phyloP scores from a whole-genome alignment of 2,888 invertebrate genomes.

The Xanthia icteritia region DNA sequence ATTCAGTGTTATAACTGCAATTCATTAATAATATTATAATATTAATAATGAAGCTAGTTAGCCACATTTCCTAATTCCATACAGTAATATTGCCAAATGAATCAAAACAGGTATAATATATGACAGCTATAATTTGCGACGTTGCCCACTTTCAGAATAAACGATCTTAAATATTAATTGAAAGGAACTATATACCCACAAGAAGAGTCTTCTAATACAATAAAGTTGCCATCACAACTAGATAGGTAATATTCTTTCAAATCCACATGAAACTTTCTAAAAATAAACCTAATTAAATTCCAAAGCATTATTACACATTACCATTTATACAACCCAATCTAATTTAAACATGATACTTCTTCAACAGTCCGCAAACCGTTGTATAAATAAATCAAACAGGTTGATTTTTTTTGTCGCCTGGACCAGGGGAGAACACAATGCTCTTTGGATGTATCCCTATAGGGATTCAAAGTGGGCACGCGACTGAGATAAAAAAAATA shows the following conservation, averaged over 20 bases:
- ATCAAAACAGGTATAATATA: too few relatives aligned
- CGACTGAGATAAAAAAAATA: constrained; percentile 71
- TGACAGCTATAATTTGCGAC: too few relatives aligned
- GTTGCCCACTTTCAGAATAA: too few relatives aligned
- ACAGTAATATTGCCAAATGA: too few relatives aligned
- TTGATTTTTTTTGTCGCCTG: constrained; percentile 55
- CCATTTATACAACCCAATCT: background rate
- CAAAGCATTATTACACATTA: background rate
- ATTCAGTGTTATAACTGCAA: too few relatives aligned
- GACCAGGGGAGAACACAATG: constrained; percentile 45
- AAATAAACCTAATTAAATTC: too few relatives aligned
- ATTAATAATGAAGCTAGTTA: too few relatives aligned
- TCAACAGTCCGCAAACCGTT: constrained; percentile 7
- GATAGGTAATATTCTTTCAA: background rate
- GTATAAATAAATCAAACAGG: constrained; percentile 64
- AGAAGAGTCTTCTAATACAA: background rate
- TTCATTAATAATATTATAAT: too few relatives aligned
- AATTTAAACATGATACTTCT: constrained; percentile 12
- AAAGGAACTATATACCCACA: background rate
- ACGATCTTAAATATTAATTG: background rate
- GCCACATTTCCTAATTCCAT: too few relatives aligned
- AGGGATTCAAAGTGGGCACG: constrained; percentile 71
- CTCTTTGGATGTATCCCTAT: constrained; percentile 35
- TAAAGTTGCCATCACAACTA: background rate
- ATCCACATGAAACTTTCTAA: background rate